phyloP scores from a whole-genome alignment of 23 tunicate species.

The Pegea sp. region DNA sequence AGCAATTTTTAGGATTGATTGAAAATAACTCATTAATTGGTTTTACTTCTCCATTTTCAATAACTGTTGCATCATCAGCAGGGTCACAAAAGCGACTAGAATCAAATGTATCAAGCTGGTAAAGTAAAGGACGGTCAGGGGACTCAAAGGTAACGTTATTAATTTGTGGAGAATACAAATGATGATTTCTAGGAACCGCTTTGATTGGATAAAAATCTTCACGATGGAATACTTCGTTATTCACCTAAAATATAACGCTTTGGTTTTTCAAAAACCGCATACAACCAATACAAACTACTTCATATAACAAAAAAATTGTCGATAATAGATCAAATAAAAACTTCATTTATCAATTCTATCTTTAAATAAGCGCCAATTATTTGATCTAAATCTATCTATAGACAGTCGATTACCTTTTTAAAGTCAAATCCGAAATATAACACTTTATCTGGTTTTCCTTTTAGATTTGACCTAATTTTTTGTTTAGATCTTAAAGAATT shows the following conservation, averaged over 20 bases:
- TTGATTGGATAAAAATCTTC: slow-evolving; percentile 39
- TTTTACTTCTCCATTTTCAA: too few species aligned
- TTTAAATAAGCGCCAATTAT: too few species aligned
- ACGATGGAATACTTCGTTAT: slow-evolving; percentile 44
- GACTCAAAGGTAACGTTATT: slow-evolving; percentile 39
- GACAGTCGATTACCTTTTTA: slow-evolving; percentile 18
- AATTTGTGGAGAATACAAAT: slow-evolving; percentile 63
- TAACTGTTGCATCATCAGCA: neutral
- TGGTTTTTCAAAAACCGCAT: too few species aligned
- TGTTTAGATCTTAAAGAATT: too few species aligned
- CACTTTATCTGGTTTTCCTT: slow-evolving; percentile 24
- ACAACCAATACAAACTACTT: too few species aligned
- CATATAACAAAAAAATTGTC: too few species aligned
- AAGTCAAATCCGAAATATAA: slow-evolving; percentile 72
- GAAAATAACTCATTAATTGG: too few species aligned
- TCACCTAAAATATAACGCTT: slow-evolving; percentile 23
- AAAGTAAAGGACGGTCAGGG: slow-evolving; percentile 38
- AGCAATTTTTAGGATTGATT: too few species aligned
- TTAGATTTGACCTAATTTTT: too few species aligned
- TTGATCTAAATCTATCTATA: too few species aligned
- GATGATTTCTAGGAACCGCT: slow-evolving; percentile 20
- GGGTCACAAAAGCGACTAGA: slow-evolving; percentile 20
- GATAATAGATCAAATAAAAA: too few species aligned
- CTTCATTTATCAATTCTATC: too few species aligned
- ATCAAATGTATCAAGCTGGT: slow-evolving; percentile 23